Base-by-base conservation (phyloP, 1,140 invertebrate species). In the Lepidurus couesii region DNA sequence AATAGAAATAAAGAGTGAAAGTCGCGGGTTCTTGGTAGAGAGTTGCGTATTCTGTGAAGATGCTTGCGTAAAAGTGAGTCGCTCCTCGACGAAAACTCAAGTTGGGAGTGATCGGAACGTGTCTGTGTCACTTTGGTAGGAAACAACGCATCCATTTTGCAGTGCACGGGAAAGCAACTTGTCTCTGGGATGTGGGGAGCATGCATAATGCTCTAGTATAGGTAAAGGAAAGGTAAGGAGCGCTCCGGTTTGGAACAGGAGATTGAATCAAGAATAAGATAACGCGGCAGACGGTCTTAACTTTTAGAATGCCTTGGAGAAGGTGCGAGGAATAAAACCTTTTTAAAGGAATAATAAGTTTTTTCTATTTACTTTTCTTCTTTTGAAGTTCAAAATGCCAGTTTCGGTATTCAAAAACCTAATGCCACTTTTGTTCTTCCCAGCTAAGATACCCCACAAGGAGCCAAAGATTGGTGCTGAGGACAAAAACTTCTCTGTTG, bases 141-240 rank as follows among this genome's bases (percentile, higher is more conserved):
- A 65, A 65, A 65, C 53, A 7, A 65, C n/a, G 53, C 53, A 65
- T 65, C 53, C 53, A 65, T 65, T 65, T 65, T 65, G 53, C 53
- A 65, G 53, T 16, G 53, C 53, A 13, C 8, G 53, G 53, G 21
- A 65, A 65, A 65, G 8, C 47, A 65, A 65, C 47, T 65, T 65
- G 53, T 65, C 16, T 65, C 53, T 65, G 53, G n/a, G 13, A 65
- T 13, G 16, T 16, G 53, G 21, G 1, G 53, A 9, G 53, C 53
- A 65, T 65, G 53, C 53, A 65, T 65, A 65, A 65, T 65, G 53
- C 21, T 65, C 21, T 16, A 21, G 9, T 16, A 1, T 7, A 3
- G n/a, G 53, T 13, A 65, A 65, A 21, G 53, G 21, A 65, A 65
- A 13, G 53, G 6, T n/a, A 13, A 21, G 21, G 53, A 34, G 34